Conservation (phyloP, 2,888 invertebrate species). For the Drosophila mayaguana region DNA sequence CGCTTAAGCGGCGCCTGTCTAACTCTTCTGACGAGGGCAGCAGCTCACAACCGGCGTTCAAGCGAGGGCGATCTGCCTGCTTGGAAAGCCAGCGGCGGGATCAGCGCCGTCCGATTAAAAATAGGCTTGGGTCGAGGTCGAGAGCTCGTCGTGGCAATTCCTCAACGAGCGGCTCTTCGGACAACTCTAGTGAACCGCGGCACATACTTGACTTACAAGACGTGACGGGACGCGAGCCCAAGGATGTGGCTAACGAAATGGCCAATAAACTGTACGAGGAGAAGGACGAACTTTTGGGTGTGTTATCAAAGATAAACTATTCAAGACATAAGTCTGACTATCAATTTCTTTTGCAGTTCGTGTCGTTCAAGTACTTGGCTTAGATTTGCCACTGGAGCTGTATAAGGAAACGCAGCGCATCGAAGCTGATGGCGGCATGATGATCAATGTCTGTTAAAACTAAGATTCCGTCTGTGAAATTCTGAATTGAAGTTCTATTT, state of each 20-base stretch:
- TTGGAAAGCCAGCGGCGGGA: slow-evolving; percentile 38
- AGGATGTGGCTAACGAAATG: slow-evolving; percentile 89
- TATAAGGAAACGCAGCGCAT: slow-evolving; percentile 92
- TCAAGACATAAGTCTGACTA: not conserved
- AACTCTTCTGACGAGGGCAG: slow-evolving; percentile 78
- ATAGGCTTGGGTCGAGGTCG: slow-evolving; percentile 72
- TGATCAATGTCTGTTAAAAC: slow-evolving; percentile 88
- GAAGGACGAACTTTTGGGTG: slow-evolving; percentile 90
- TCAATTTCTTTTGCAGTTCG: slow-evolving; percentile 86
- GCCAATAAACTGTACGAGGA: slow-evolving; percentile 90
- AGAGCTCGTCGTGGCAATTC: slow-evolving; percentile 74
- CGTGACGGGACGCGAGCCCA: slow-evolving; percentile 66
- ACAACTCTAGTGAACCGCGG: slow-evolving; percentile 84
- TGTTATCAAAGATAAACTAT: slow-evolving; percentile 68
- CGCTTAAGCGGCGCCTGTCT: slow-evolving; percentile 82
- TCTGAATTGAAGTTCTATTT: not conserved
- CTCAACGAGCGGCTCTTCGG: slow-evolving; percentile 86
- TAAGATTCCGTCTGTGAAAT: too few relatives aligned
- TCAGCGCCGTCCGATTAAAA: slow-evolving; percentile 53
- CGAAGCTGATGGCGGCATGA: slow-evolving; percentile 94
- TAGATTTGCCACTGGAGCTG: slow-evolving; percentile 90
- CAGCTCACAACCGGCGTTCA: slow-evolving; percentile 71
- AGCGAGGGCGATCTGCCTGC: slow-evolving; percentile 62
- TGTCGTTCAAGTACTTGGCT: slow-evolving; percentile 90
- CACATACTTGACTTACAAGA: slow-evolving; percentile 88